Evolutionary conservation across 2,113 vertebrate species (phyloP).

Genomic region (Takifugu bimaculatus): DNA sequence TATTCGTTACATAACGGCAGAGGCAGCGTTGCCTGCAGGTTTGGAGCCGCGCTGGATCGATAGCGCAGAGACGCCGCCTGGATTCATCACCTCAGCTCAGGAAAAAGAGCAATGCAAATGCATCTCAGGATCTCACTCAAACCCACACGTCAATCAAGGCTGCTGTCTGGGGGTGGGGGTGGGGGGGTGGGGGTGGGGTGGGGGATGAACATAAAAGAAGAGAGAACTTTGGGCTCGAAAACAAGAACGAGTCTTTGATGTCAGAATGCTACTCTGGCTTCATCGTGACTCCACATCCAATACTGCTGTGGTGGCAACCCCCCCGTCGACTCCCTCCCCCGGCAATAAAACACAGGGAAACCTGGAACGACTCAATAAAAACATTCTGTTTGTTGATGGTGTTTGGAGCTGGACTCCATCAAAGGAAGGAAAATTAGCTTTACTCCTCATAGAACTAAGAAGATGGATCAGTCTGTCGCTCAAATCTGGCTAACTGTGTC

Average conservation of each 20-base stretch:
- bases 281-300: conserved; percentile 46
- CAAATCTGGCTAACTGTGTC: too few relatives aligned
- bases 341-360: conserved; percentile 30
- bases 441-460: too few relatives aligned
- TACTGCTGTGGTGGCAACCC: conserved; percentile 48
- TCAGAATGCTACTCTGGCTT: conserved; percentile 36
- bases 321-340: conserved; percentile 16
- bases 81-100: conserved; percentile 5
- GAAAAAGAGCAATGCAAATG: conserved; percentile 20
- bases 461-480: too few relatives aligned
- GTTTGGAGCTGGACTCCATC: conserved; percentile 43
- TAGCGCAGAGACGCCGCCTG: conserved; percentile 14
- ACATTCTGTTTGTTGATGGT: conserved; percentile 17
- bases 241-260: conserved; percentile 53
- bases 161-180: neutral
- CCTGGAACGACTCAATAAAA: conserved; percentile 34
- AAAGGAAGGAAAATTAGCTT: neutral
- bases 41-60: conserved; percentile 32
- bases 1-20: conserved; percentile 26
- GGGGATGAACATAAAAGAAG: conserved; percentile 9
- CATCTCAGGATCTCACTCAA: neutral
- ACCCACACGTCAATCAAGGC: conserved; percentile 5
- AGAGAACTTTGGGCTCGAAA: conserved; percentile 29
- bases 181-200: too few relatives aligned
- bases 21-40: conserved; percentile 18